phyloP scores from a whole-genome alignment of 53 echinoderm and acorn worm species.

The Patiria pectinifera region DNA sequence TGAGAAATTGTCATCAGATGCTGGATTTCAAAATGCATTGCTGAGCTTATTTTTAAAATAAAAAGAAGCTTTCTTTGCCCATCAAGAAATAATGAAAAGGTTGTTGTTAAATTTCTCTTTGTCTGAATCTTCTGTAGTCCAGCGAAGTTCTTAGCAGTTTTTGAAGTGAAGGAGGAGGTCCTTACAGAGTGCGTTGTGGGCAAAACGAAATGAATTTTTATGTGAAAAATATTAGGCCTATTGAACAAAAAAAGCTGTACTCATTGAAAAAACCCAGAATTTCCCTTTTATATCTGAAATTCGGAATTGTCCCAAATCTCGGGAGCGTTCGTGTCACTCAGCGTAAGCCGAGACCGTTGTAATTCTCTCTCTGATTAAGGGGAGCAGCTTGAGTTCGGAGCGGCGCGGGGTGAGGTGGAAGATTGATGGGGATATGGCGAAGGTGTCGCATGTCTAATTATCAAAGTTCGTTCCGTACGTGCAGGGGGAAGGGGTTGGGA shows the following conservation, averaged over 20 bases:
- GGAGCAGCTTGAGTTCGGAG: slow-evolving; percentile 15
- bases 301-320: background rate
- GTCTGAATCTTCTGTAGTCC: no score
- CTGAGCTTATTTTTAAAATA: no score
- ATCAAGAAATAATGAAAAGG: background rate
- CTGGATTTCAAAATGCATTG: no score
- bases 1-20: no score
- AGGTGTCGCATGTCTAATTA: slow-evolving; percentile 46
- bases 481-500: background rate
- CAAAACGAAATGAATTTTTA: no score
- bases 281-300: background rate
- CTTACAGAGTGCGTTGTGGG: no score
- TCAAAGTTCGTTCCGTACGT: background rate
- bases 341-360: slow-evolving; percentile 41
- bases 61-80: background rate
- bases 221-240: no score
- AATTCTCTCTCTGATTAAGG: slow-evolving; percentile 54
- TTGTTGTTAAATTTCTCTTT: background rate
- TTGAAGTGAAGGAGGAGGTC: no score
- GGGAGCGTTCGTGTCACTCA: slow-evolving; percentile 3
- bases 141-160: no score
- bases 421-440: slow-evolving; percentile 30
- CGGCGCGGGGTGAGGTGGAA: slow-evolving; percentile 37
- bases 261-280: background rate
- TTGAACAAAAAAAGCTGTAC: no score